Base-by-base conservation (phyloP, 2,888 invertebrate genomes). In the Chrysopilus asiliformis region DNA sequence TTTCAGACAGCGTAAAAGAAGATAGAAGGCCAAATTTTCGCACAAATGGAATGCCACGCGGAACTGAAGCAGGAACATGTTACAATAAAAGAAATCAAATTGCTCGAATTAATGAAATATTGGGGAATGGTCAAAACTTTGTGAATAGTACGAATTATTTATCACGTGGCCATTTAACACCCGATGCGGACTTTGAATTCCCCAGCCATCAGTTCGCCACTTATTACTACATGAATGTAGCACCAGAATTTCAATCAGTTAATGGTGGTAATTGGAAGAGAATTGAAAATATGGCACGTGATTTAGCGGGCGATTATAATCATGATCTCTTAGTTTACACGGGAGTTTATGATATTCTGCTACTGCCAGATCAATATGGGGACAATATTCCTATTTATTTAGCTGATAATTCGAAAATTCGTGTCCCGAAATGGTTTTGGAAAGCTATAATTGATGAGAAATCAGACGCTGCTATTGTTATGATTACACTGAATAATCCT, bases 401-500 rank as follows among this genome's bases (percentile, higher is more conserved):
- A 27, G 57, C 60, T 40, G 46, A 49, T 3, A 45, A 45, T 3
- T 45, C 55, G 15, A 51, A 55, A 38, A 47, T 68, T 12, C 57
- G 63, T 16, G 64, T 66, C 1, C 68, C 68, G 1, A 55, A 64
- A 48, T 65, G 54, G 50, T 55, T 61, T 34, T 68, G 64, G 62
- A 68, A 68, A 51, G 50, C 70, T 16, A 52, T 68, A 3, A 57
- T 63, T 43, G 57, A 64, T 40, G 51, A 51, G n/a, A 37, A 46
- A 9, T 50, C 50, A 3, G 49, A 58, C 29, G 46, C 56, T 29
- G 68, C 58, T 9, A 61, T 68, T n/a, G 68, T 61, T n/a, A 56
- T 71, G 36, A 55, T 71, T 2, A 55, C 60, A n/a, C 45, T 66
- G 10, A 71, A 72, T 48, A 67, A 70, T 57, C 70, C 70, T 2